Evolutionary conservation across 2,888 invertebrate species (phyloP).

Genomic region (Cosmorhoe ocellata): DNA sequence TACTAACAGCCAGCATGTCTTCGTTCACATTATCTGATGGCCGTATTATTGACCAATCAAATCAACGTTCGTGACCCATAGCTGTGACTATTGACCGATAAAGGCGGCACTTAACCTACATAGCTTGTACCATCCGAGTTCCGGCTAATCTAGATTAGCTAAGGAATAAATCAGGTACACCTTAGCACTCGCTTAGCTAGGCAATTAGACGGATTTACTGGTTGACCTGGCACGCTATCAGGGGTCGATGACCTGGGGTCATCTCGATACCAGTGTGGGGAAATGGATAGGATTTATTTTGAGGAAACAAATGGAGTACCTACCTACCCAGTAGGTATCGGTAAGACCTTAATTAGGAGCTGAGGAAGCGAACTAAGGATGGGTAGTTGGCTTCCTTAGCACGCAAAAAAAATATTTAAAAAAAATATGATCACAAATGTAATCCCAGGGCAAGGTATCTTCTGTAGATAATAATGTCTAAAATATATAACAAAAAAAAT

Average conservation of each 20-base stretch:
- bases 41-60: background rate
- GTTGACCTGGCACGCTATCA: conserved; percentile 17
- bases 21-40: no score
- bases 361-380: no score
- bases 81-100: background rate
- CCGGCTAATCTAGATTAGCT: background rate
- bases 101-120: background rate
- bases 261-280: conserved; percentile 17
- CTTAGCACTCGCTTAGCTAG: conserved; percentile 1
- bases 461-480: no score
- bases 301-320: no score
- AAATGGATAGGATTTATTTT: background rate
- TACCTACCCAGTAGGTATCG: no score
- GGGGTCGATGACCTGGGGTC: conserved; percentile 25
- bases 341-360: no score
- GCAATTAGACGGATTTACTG: conserved; percentile 22
- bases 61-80: background rate
- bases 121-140: background rate
- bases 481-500: no score
- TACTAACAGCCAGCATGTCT: no score
- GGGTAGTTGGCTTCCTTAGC: no score
- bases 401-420: no score
- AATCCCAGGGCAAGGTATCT: no score
- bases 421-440: no score
- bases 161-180: conserved; percentile 5